These are phyloP conservation scores for Meloidogyne hapla DNA, from an alignment of 1,140 invertebrate genomes.

Conservation along the genomic window DNA sequence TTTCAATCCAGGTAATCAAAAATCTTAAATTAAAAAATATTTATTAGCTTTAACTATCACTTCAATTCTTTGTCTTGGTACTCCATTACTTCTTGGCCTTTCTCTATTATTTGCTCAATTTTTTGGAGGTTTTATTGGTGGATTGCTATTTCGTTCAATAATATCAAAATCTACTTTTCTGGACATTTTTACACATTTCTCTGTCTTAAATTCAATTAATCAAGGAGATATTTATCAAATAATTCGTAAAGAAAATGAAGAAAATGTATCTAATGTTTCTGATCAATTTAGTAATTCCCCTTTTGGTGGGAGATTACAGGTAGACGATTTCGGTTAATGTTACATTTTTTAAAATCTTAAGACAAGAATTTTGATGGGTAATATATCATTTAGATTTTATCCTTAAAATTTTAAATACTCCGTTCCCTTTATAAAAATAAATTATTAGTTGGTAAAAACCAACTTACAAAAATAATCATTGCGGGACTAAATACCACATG, in stretches of 20 bases:
- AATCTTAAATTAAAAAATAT: not conserved
- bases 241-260: not conserved
- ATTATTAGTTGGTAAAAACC: too few relatives aligned
- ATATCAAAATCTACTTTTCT: slow-evolving; percentile 19
- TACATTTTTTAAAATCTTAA: too few relatives aligned
- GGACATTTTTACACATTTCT: slow-evolving; percentile 19
- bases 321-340: not conserved
- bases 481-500: too few relatives aligned
- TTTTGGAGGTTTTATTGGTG: slow-evolving; percentile 40
- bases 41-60: slow-evolving; percentile 29
- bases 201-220: slow-evolving; percentile 18
- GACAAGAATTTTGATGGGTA: too few relatives aligned
- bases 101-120: slow-evolving; percentile 36
- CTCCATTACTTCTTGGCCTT: slow-evolving; percentile 28
- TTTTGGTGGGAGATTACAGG: slow-evolving; percentile 8
- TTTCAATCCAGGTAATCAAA: slow-evolving; percentile 27
- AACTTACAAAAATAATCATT: too few relatives aligned
- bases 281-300: not conserved
- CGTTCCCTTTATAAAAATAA: too few relatives aligned
- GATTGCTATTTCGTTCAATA: slow-evolving; percentile 25
- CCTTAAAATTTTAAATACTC: too few relatives aligned
- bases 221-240: not conserved
- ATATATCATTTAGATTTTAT: too few relatives aligned
- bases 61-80: slow-evolving; percentile 22
- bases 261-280: not conserved